Base-by-base conservation (phyloP, 2,888 invertebrate species). In the Pristionchus fissidentatus region DNA sequence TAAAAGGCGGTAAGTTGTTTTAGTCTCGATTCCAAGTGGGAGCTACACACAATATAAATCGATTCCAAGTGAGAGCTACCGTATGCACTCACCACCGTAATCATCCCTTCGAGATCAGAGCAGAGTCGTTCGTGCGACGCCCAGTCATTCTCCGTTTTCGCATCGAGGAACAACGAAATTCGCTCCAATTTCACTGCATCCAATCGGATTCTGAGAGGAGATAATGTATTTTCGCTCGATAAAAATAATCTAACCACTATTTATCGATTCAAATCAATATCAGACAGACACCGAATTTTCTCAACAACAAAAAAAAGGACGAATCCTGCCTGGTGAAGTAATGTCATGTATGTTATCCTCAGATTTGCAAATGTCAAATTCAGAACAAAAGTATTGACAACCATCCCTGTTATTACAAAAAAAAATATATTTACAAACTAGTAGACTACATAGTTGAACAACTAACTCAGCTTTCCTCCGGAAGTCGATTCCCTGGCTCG, bases 61-160 rank as follows among this genome's bases (percentile, higher is more conserved):
- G 49, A 19, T 8, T 19, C 10, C 10, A 49, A 13, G 49, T n/a
- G n/a, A n/a, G n/a, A n/a, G n/a, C 49, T 46, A 49, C 49, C 46
- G 49, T 49, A n/a, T n/a, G n/a, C n/a, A 75, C 49, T 49, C 49
- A 81, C 80, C 80, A 81, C 32, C 19, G 60, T 62, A 15, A 62
- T 43, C 80, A 81, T 81, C 32, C 62, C 62, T 22, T 52, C 62
- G 15, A 81, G 29, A 38, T 46, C 60, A 19, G 35, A 32, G 5
- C 60, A 43, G 0, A 81, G n/a, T 46, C 62, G 38, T 41, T 81
- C 80, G 26, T 81, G 80, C 19, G 80, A 41, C 43, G 26, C 62
- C 80, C 80, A 81, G 13, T 60, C 80, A 62, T 81, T 81, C 46
- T 81, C 80, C 26, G 0, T n/a, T n/a, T 81, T 43, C 35, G 80